Evolutionary conservation across 2,113 vertebrate species (phyloP), one percentile per base, ranked within the genome.

Genomic region (Choloepus hoffmanni): DNA sequence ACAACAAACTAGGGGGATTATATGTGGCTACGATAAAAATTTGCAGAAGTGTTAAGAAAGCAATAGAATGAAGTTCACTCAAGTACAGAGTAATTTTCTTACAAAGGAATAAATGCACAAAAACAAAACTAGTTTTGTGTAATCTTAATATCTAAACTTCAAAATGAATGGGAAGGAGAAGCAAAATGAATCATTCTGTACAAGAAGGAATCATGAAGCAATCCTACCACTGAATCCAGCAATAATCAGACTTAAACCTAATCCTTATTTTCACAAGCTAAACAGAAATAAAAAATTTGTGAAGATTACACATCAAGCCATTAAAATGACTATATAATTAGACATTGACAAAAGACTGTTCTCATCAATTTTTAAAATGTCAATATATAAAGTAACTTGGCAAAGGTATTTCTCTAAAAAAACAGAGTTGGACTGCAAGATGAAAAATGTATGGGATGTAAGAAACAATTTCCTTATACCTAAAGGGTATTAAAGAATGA

Each of bases 1-100:
- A 97, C 97, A 97, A 96, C 92, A 97, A 95, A 95, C 83, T 90
- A 84, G 74, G 92, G 89, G 90, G 85, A 89, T 96, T 96, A 70
- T 95, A 97, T 96, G 97, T 97, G 95, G 96, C 97, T 97, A 97
- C 94, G 89, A 91, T 96, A 92, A 97, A 95, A 95, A 97, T 89
- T 70, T 97, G 96, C 65, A 84, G 85, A 97, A 94, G 85, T 94
- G 62, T 60, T 86, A 92, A 97, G 92, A 96, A 94, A 94, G 77
- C 85, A 97, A 95, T 79, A 96, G 90, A 95, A 95, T 87, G 81
- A 94, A 74, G 86, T 97, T 92, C 88, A 94, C 50, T 97, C 45
- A 92, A 73, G 72, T 92, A 96, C 36, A 53, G 67, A 93, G 55
- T 90, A 74, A 97, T 86, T 90, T 95, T 97, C 43, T 85, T 77